Conservation (phyloP, 2,113 vertebrate genomes). For the Catagonus wagneri region DNA sequence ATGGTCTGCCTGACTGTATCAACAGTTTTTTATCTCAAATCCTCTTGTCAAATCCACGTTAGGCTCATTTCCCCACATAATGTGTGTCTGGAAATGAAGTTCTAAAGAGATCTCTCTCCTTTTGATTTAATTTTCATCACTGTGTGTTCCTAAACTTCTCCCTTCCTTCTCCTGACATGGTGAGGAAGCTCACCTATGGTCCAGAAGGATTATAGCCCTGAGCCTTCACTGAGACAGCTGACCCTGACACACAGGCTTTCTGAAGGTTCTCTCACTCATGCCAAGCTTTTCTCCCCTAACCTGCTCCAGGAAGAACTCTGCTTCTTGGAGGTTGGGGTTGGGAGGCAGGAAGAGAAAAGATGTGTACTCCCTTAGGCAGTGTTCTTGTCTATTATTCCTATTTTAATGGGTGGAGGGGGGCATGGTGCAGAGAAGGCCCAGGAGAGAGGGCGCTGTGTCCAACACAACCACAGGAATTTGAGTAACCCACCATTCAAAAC, state of each 20-base stretch:
- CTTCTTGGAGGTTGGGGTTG: not conserved
- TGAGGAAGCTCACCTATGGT: not conserved
- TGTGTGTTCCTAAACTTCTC: not conserved
- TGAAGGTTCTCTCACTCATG: not conserved
- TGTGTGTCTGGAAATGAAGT: not conserved
- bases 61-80: not conserved
- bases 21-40: no score
- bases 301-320: not conserved
- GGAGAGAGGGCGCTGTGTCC: not conserved
- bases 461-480: not conserved
- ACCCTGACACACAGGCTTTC: not conserved
- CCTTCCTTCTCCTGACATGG: not conserved
- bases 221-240: not conserved
- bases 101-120: not conserved
- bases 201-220: not conserved
- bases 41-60: not conserved
- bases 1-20: rapidly evolving
- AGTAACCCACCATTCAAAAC: not conserved
- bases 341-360: not conserved
- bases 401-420: not conserved
- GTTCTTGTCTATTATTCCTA: not conserved
- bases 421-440: not conserved
- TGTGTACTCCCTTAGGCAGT: not conserved
- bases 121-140: not conserved
- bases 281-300: not conserved